Conservation (phyloP, 1,140 invertebrate genomes). For the Elysia chlorotica region DNA sequence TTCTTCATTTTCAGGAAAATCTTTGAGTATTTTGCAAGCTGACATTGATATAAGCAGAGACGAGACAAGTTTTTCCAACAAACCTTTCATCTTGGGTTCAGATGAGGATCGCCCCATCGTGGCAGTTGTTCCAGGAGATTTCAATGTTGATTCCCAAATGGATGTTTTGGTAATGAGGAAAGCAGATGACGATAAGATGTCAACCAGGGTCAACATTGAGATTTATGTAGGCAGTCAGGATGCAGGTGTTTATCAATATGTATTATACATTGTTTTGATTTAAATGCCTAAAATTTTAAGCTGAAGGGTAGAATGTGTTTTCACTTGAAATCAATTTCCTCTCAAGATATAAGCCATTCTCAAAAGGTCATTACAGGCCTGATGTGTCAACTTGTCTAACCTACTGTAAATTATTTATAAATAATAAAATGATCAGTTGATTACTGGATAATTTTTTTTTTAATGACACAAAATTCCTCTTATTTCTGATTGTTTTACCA, state of each 20-base stretch:
- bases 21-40: conserved; percentile 30
- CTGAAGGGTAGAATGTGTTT: too few species aligned
- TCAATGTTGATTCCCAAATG: conserved; percentile 92
- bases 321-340: too few species aligned
- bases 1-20: conserved; percentile 33
- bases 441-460: too few species aligned
- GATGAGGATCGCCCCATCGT: conserved; percentile 42
- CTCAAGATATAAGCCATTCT: too few species aligned
- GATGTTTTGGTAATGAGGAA: conserved; percentile 75
- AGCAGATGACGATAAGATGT: neutral
- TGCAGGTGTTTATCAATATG: neutral
- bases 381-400: too few species aligned
- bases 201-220: conserved; percentile 41
- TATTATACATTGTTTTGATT: too few species aligned
- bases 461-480: too few species aligned
- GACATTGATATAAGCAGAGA: conserved; percentile 31
- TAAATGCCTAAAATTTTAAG: too few species aligned
- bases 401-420: too few species aligned
- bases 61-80: conserved; percentile 14
- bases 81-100: conserved; percentile 5
- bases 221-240: conserved; percentile 53
- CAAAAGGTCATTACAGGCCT: too few species aligned
- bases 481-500: too few species aligned
- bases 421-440: too few species aligned
- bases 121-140: conserved; percentile 86